A percentile compares a stretch with the other conserved stretches of the same genome.
Evolutionary conservation across 2,113 vertebrate genomes (phyloP).

Genomic region (Aramus guarauna): DNA sequence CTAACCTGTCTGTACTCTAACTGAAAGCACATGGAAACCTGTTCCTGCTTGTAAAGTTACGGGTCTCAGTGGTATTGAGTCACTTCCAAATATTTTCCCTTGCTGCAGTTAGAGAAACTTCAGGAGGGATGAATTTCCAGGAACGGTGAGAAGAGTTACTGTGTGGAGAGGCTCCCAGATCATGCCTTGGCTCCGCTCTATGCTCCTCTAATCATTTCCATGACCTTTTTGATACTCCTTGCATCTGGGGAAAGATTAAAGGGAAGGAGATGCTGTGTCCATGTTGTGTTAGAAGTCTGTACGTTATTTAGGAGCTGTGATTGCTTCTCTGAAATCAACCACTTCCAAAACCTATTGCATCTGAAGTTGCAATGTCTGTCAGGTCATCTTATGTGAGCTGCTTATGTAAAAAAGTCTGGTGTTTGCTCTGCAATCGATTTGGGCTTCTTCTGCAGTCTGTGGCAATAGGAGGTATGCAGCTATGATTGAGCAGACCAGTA

Average conservation of each 20-base stretch:
- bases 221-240: neutral
- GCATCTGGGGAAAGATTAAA: neutral
- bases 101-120: conserved; percentile 10
- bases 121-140: neutral
- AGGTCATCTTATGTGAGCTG: neutral
- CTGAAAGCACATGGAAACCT: conserved; percentile 50
- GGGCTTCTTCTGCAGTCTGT: neutral
- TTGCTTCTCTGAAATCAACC: neutral
- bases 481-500: conserved; percentile 14
- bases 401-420: neutral
- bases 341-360: accelerated
- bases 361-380: neutral
- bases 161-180: neutral
- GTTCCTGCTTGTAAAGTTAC: conserved; percentile 44
- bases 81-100: conserved; percentile 46
- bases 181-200: neutral
- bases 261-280: neutral
- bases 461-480: neutral
- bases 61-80: conserved; percentile 32
- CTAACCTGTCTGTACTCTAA: conserved; percentile 22
- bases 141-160: neutral
- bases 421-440: neutral
- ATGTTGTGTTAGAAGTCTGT: neutral
- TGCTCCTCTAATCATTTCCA: neutral
- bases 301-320: neutral